Base-by-base conservation (phyloP, 2,888 invertebrate species). In the Stenoptilia bipunctidactyla region DNA sequence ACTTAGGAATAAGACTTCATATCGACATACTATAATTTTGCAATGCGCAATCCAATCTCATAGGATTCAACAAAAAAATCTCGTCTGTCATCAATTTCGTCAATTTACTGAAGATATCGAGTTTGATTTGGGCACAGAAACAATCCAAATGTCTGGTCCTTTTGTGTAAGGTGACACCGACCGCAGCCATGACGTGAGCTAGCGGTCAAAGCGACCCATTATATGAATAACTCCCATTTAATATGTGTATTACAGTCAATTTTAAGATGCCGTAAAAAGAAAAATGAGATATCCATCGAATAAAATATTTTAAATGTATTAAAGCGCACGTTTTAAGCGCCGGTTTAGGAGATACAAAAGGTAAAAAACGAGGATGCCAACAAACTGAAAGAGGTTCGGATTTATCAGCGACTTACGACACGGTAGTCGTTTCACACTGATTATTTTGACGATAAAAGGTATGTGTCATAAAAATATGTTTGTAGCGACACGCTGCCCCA, bases 381-480 rank as follows among this genome's bases (percentile, higher is more conserved):
- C 37, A 43, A 47, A 45, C 45, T 41, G 14, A 37, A 12, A 39
- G 14, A 34, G 34, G 30, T 38, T 43, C 20, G 34, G 13, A 40
- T 45, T 13, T 15, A 38, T 36, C 30, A 43, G 35, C 15, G 51
- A 51, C 58, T 62, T 59, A 58, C 50, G 65, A 63, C 57, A 62
- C 75, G 60, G 82, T 74, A 80, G 80, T 71, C 70, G 49, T 65
- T 75, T 75, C 68, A 76, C 68, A 71, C 71, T 66, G 70, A 75
- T 74, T 63, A 62, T 61, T 60, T 41, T 41, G 52, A 56, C 55
- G 61, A 52, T 61, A 67, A 71, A 69, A 58, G 67, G 66, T 61
- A 71, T 68, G 72, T 76, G 79, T 80, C 76, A 79, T 71, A 72
- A 70, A 77, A 80, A 71, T 77, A 80, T 80, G 76, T 69, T 66